Conservation (phyloP, 2,888 invertebrate genomes). For the Amorpha juglandis region DNA sequence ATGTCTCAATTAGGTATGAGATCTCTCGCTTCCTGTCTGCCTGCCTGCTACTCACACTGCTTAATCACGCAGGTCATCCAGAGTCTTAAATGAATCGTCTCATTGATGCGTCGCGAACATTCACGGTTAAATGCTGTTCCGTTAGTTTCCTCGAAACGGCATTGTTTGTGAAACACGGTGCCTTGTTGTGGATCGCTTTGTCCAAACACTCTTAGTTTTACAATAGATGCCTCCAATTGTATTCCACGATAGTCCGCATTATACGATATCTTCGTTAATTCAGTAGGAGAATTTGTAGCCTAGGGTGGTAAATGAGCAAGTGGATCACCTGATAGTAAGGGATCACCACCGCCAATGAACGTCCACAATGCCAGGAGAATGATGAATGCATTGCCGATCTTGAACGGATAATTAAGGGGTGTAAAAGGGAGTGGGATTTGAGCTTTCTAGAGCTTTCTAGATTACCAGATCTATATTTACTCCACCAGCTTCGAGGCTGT, state of each 20-base stretch:
- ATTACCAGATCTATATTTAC: too few species aligned
- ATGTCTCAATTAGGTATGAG: too few species aligned
- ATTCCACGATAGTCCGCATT: constrained; percentile 2
- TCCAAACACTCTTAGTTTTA: constrained; percentile 51
- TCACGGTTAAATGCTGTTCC: constrained; percentile 15
- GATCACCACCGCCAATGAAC: too few species aligned
- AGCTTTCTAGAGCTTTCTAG: too few species aligned
- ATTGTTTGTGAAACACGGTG: constrained; percentile 70
- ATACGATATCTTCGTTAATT: background rate
- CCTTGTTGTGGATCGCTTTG: constrained; percentile 60
- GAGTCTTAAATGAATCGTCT: background rate
- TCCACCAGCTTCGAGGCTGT: too few species aligned
- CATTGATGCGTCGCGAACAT: constrained; percentile 1
- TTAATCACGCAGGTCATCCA: background rate
- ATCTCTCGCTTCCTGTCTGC: too few species aligned
- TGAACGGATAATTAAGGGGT: too few species aligned
- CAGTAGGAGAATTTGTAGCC: background rate
- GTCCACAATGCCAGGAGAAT: too few species aligned
- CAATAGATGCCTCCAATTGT: constrained; percentile 42
- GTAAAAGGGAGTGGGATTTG: too few species aligned
- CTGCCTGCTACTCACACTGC: too few species aligned
- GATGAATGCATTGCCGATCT: too few species aligned
- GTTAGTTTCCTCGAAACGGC: constrained; percentile 57
- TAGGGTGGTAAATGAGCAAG: background rate
- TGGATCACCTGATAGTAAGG: too few species aligned